These are phyloP conservation scores for Tokudaia muenninki DNA, from an alignment of 2,797 vertebrate species.

Conservation along the genomic window DNA sequence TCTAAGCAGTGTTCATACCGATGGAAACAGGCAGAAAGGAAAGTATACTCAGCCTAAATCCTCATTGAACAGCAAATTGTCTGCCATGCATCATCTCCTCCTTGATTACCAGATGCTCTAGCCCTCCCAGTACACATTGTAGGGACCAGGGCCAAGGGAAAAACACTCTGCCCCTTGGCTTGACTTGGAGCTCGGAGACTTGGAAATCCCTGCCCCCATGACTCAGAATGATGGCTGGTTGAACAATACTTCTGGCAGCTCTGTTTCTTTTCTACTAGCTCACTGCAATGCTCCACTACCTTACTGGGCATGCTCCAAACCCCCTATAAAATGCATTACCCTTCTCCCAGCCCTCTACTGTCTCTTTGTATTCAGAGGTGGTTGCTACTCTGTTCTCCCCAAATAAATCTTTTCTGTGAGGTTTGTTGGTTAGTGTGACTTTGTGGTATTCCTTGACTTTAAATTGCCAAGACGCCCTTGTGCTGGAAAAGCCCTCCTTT, in stretches of 20 bases:
- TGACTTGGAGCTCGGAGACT: neutral
- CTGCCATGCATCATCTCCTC: neutral
- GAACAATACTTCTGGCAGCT: neutral
- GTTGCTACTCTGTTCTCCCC: neutral
- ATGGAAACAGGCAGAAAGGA: neutral
- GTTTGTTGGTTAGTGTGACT: neutral
- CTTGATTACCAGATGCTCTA: neutral
- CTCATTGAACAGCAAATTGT: neutral
- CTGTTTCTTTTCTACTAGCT: neutral
- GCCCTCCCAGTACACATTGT: neutral
- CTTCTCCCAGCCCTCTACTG: neutral
- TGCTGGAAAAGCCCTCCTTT: neutral
- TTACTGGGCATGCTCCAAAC: neutral
- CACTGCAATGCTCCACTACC: neutral
- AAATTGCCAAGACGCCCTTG: no score
- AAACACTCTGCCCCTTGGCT: neutral
- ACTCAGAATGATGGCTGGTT: neutral
- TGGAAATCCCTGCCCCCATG: neutral
- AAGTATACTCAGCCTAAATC: neutral
- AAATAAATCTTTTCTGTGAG: neutral
- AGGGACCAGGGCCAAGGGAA: neutral
- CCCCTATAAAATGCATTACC: neutral
- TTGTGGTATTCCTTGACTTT: neutral
- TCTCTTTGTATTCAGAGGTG: neutral
- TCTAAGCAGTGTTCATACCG: neutral